Conservation (phyloP, 2,113 vertebrate species). For the Turnix velox region DNA sequence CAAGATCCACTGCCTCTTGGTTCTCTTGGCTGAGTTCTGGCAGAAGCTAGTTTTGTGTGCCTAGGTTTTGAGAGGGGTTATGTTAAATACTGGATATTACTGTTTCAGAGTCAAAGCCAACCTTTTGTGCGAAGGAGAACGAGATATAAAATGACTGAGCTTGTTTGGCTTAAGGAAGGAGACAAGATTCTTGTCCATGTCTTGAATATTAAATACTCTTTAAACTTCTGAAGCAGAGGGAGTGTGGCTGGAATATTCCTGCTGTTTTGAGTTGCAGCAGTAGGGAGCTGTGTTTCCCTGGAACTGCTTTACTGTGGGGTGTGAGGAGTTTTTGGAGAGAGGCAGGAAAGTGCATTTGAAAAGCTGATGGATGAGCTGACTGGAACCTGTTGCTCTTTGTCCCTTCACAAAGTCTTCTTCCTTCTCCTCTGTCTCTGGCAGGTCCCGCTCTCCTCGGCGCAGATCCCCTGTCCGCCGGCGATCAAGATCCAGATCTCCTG, state of each 20-base stretch:
- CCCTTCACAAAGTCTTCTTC: not conserved
- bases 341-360: not conserved
- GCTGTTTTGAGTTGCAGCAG: not conserved
- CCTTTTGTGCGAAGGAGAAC: not conserved
- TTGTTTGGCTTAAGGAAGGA: not conserved
- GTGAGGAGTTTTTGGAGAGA: not conserved
- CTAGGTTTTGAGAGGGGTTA: not conserved
- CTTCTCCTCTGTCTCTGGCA: slow-evolving; percentile 18
- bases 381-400: not conserved
- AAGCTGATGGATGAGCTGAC: not conserved
- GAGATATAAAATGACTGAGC: not conserved
- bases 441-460: slow-evolving; percentile 92
- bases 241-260: not conserved
- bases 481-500: slow-evolving; percentile 88
- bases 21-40: not conserved
- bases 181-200: not conserved
- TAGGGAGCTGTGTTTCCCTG: not conserved
- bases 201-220: not conserved
- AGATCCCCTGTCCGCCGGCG: slow-evolving; percentile 92
- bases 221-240: not conserved
- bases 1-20: not conserved
- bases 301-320: not conserved
- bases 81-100: not conserved
- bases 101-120: not conserved
- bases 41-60: not conserved